These are phyloP conservation scores for Nasua narica DNA, from an alignment of 2,797 vertebrate genomes.

Conservation along the genomic window DNA sequence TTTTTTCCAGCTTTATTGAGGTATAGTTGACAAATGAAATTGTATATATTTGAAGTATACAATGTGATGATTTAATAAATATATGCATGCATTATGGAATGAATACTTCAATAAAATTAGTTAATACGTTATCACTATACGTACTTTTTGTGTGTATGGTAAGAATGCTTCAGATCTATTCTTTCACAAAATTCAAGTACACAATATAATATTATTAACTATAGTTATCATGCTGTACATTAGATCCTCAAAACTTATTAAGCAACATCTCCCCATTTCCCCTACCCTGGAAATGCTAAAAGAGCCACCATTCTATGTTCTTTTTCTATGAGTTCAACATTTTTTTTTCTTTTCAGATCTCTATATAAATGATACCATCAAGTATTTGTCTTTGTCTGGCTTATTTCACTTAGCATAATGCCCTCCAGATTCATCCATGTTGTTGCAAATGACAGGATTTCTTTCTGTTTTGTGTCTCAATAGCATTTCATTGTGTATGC, in stretches of 20 bases:
- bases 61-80: neutral
- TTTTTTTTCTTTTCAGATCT: neutral
- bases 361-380: neutral
- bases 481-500: neutral
- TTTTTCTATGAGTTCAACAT: neutral
- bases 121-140: neutral
- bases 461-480: neutral
- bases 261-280: neutral
- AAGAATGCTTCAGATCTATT: neutral
- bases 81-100: neutral
- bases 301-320: neutral
- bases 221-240: neutral
- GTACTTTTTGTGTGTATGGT: neutral
- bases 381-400: neutral
- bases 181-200: neutral
- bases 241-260: neutral
- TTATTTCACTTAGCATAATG: neutral
- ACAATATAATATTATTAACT: neutral
- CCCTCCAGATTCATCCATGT: neutral
- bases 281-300: neutral
- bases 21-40: neutral
- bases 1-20: neutral
- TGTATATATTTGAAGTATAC: neutral
- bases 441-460: neutral
- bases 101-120: neutral